Evolutionary conservation across 1,140 invertebrate species (phyloP), one percentile per base, ranked within the genome.

Genomic region (Cecropterus lyciades): DNA sequence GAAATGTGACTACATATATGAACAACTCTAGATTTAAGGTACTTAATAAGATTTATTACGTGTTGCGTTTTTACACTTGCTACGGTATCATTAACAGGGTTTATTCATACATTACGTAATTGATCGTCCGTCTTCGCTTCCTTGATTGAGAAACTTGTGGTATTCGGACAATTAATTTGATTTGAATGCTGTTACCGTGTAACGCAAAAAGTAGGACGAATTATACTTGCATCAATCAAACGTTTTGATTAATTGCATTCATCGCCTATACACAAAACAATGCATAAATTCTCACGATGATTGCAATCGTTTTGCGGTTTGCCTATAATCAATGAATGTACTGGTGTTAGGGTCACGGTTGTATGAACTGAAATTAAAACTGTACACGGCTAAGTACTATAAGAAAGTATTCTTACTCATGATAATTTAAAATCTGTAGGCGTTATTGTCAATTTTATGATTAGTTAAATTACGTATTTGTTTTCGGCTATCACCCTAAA

Each of bases 181-280:
- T 69, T 51, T n/a, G 62, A 30, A 70, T 37, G 49, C 65, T 63
- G 30, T 49, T 66, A 24, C 42, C 17, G 65, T 57, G 46, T 20
- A 43, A 42, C 45, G 15, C 37, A 37, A 69, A 40, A 73, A 70
- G 53, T 70, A 65, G 65, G 55, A 49, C 62, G 27, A 42, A 46
- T 27, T 14, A 16, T 37, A 16, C 24, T 40, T 56, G 27, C 60
- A 70, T 71, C 64, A 71, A 70, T 75, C 69, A 75, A 75, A 69
- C 51, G 49, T 67, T 71, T 79, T 80, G 72, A 78, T 81, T 79
- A 79, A 85, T 85, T 84, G 77, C 76, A 79, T 77, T 74, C 80
- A 82, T 79, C 49, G 48, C 27, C 51, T 74, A 67, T 68, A 65
- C 69, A 53, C 57, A 62, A 64, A 80, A 80, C 76, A 77, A 80